phyloP scores from a whole-genome alignment of 2,797 vertebrate genomes.

The Pipistrellus pygmaeus region DNA sequence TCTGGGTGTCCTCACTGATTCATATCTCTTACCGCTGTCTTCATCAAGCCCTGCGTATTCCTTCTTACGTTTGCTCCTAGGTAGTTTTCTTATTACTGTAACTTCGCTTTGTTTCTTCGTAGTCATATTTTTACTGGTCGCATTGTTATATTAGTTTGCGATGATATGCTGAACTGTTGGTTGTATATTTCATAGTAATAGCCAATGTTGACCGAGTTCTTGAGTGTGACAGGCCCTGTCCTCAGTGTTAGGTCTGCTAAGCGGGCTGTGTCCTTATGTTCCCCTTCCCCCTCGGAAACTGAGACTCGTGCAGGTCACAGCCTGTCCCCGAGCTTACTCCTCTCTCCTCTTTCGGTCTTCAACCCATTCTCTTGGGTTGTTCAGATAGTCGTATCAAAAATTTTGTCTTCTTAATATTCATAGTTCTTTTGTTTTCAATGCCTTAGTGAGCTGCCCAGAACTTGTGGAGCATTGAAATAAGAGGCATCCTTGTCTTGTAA shows the following conservation, averaged over 20 bases:
- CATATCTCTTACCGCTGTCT: neutral
- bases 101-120: neutral
- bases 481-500: neutral
- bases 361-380: slow-evolving; percentile 10
- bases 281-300: neutral
- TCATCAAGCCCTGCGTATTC: neutral
- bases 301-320: neutral
- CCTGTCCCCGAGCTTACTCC: neutral
- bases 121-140: neutral
- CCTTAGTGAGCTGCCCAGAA: neutral
- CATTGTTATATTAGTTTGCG: neutral
- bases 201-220: neutral
- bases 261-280: neutral
- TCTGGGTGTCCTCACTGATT: neutral
- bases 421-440: neutral
- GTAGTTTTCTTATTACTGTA: neutral
- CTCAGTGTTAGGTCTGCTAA: neutral
- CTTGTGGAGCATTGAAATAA: neutral
- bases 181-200: neutral
- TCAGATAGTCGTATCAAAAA: neutral
- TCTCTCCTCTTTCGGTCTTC: neutral
- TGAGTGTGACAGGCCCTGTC: neutral
- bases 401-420: slow-evolving; percentile 2
- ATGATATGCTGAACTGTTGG: neutral
- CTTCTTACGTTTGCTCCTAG: neutral